Evolutionary conservation across 2,888 invertebrate genomes (phyloP), one percentile per base, ranked within the genome.

Genomic region (Sphinx pinastri): DNA sequence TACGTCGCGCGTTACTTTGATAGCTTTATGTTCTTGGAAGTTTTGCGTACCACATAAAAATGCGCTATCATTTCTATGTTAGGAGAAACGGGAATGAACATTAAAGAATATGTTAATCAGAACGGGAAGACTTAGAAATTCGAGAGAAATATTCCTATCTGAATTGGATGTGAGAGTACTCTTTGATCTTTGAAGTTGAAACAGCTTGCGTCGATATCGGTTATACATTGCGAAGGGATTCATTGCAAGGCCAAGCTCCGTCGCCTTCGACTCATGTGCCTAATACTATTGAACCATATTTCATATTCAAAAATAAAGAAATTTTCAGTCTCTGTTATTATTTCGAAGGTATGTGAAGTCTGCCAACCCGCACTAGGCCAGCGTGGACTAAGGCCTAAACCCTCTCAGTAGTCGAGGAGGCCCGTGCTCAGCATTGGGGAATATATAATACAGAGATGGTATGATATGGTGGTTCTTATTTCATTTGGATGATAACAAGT

Each of bases 1-100:
- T 89, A 88, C 82, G 85, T 84, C 83, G 78, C 82, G 81, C 83
- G 84, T 86, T 84, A 87, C 85, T 88, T 87, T 85, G 85, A 87
- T 87, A 80, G 81, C 78, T 84, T 67, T 70, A 67, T 49, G 49
- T 67, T 70, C 38, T 49, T 1, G 12, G 31, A 63, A 67, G 10
- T 75, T 71, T 73, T 70, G 71, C 47, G 72, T 70, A 74, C 75
- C 74, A 70, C 76, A 79, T 79, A 79, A 79, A 78, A 79, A 73
- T 67, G 54, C 71, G 71, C 63, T 72, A 75, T 75, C 73, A 63
- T 70, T 74, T 80, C 75, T 75, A 63, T 11, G 13, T 45, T 45
- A 70, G 12, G 49, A 60, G 45, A 52, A 70, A 13, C 11, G 25
- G 71, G 70, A 75, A 76, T 75, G 71, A 72, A 72, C 71, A 74